Evolutionary conservation across 2,113 vertebrate genomes (phyloP), one percentile per base, ranked within the genome.

Genomic region (Dasyornis broadbenti): DNA sequence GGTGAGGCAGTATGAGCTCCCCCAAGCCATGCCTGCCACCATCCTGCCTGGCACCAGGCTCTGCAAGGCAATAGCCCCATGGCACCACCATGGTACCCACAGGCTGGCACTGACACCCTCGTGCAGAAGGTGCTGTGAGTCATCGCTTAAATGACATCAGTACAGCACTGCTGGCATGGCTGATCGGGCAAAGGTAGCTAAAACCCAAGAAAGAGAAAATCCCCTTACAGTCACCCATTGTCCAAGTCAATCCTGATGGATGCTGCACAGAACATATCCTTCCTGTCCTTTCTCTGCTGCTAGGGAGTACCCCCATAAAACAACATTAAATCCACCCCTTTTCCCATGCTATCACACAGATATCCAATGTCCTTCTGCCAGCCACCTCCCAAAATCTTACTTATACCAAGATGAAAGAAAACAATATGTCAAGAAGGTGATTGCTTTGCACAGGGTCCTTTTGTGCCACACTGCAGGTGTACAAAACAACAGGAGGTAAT

Each of bases 11-110:
- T 2, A 3, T 0, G 0, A 60, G 27, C 26, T 77, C 5, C 24
- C 31, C 27, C 0, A 3, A 40, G 40, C 37, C 21, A 3, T 18
- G 23, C 35, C 20, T 0, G 0, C 47, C 2, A 3, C 31, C 6
- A 1, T 42, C 11, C 45, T 57, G 53, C 23, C 35, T 10, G 3
- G 59, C 17, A 2, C 1, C 0, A 0, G 40, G 30, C n/a, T 66
- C 45, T 33, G 21, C 40, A 4, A 45, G 28, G 35, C 71, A 79
- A 39, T n/a, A 63, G 39, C 30, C 45, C 50, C 3, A 4, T 1
- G 1, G 24, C 17, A 24, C 7, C 42, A 27, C 24, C 0, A 1
- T 1, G 1, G 21, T 20, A 24, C 6, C 42, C 31, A 22, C 0
- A 1, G 47, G 23, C 30, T 14, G 6, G 63, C 40, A 27, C 40